Percentiles rank a stretch among this genome's conserved stretches.
These are phyloP conservation scores for Terrapene triunguis DNA, from an alignment of 2,113 vertebrate genomes.

Conservation along the genomic window DNA sequence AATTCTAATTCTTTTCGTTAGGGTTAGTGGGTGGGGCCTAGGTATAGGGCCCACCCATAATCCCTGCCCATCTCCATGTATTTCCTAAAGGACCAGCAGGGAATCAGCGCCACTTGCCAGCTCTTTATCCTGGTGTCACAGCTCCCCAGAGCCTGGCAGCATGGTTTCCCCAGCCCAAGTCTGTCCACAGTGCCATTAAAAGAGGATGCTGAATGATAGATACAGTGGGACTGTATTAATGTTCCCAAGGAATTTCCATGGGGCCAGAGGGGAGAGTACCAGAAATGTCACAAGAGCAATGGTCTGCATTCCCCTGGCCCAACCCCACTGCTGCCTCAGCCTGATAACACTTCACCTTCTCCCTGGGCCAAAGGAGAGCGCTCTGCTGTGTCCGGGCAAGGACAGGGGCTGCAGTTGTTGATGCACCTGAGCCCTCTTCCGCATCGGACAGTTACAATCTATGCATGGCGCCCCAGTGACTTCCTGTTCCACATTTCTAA, in stretches of 20 bases:
- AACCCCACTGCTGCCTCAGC: background rate
- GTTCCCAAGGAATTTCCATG: background rate
- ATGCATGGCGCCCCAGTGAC: background rate
- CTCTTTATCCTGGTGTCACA: too few relatives aligned
- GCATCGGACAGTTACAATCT: background rate
- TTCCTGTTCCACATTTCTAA: background rate
- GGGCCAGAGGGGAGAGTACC: background rate
- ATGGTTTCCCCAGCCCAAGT: background rate
- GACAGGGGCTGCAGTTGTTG: too few relatives aligned
- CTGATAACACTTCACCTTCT: background rate
- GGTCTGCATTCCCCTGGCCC: background rate
- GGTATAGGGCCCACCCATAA: background rate
- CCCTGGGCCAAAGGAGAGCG: background rate
- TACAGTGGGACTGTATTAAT: background rate
- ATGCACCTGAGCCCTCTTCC: background rate
- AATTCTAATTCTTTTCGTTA: background rate
- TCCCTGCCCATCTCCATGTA: fast-evolving
- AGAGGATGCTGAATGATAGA: background rate
- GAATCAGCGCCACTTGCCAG: background rate
- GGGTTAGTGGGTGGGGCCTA: background rate
- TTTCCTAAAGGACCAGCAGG: fast-evolving
- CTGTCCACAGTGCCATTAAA: background rate
- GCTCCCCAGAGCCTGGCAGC: background rate
- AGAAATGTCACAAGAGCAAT: background rate
- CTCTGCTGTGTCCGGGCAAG: background rate